Evolutionary conservation across 2,888 invertebrate genomes (phyloP), one percentile per base, ranked within the genome.

Genomic region (Sisyra terminalis): DNA sequence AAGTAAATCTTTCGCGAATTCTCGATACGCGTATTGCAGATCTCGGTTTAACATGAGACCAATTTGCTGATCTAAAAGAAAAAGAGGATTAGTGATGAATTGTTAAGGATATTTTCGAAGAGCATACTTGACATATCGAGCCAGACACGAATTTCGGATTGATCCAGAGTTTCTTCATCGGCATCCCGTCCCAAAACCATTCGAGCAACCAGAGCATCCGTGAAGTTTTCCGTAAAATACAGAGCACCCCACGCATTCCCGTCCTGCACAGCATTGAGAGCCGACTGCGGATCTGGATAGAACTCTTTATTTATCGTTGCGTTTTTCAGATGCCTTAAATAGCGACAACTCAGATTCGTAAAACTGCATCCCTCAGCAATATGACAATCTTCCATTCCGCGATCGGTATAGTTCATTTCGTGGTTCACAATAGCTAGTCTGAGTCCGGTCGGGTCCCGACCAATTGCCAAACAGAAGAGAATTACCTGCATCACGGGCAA

Each of bases 401-500:
- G 46, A 44, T 61, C 61, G 9, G 53, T 53, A 45, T 52, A 58
- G 40, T 54, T 53, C 67, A 73, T 71, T 61, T 84, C 83, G 46
- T 71, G 65, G 58, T 84, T 83, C 39, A 81, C 75, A 55, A 88
- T 75, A 31, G 88, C 88, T 56, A 92, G 60, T 52, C 73, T 78
- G 3, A 92, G 69, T 39, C 82, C 85, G 45, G 76, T 79, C 1
- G 89, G 89, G 59, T 89, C 88, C 17, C 87, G 71, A 39, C 89
- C 89, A 49, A 89, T 90, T 45, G 92, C 92, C 59, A 90, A 65
- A 59, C 92, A 92, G 70, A 92, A 92, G 45, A 93, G 74, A 44
- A 90, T 85, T 46, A 92, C 89, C 66, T 92, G 89, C 77, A 92
- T 82, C 18, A 88, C 86, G n/a, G 92, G 92, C 53, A 92, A 64